phyloP scores from a whole-genome alignment of 2,888 invertebrate species.

The Lasioglossum oenotherae region DNA sequence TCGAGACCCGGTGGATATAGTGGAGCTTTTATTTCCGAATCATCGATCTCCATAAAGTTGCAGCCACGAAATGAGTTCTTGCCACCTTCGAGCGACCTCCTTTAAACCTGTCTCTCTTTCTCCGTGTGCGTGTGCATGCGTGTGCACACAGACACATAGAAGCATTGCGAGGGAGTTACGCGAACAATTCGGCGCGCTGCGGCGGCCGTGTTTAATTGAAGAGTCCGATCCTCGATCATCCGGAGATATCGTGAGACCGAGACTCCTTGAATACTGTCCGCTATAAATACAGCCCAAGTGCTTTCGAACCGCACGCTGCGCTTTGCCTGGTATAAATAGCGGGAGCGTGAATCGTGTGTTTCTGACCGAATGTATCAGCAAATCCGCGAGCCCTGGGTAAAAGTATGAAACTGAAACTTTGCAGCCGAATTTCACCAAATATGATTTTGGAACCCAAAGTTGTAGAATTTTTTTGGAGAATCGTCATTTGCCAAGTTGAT shows the following conservation, averaged over 20 bases:
- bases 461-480: too few relatives aligned
- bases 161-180: background rate
- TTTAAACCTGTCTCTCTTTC: constrained; percentile 44
- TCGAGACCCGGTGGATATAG: constrained; percentile 53
- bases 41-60: constrained; percentile 76
- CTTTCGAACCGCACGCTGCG: background rate
- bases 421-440: too few relatives aligned
- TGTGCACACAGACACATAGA: background rate
- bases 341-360: background rate
- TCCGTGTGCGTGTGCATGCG: constrained; percentile 14
- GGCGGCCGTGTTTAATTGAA: constrained; percentile 21
- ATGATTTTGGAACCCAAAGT: too few relatives aligned
- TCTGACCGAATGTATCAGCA: background rate
- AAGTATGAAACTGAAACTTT: too few relatives aligned
- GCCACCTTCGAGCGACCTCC: constrained; percentile 48
- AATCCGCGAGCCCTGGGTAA: background rate
- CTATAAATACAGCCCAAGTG: constrained; percentile 20
- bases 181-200: background rate
- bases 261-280: constrained; percentile 15
- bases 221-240: constrained; percentile 28
- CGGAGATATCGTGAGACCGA: constrained; percentile 9
- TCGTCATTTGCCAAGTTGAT: too few relatives aligned
- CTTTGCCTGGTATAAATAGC: background rate
- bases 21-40: constrained; percentile 70
- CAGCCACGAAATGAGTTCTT: constrained; percentile 66